Evolutionary conservation across 2,888 invertebrate species (phyloP), one percentile per base, ranked within the genome.

Genomic region (Torymus texanus): DNA sequence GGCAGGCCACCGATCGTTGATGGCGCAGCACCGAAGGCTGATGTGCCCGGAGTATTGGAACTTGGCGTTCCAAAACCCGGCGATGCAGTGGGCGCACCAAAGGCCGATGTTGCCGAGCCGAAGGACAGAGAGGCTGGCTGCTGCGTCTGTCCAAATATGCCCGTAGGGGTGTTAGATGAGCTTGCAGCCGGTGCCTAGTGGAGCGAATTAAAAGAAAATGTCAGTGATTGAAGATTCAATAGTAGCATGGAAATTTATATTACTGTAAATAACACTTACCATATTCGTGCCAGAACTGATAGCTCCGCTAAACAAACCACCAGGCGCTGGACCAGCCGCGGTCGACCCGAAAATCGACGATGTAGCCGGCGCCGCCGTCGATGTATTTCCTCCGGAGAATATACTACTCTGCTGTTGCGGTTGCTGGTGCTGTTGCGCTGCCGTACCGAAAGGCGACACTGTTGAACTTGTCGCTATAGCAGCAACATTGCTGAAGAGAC

Each of bases 101-200:
- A 82, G 13, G 70, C 51, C 14, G 81, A 56, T 13, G 29, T 81
- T 0, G 68, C 21, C 4, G 75, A 51, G 14, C 78, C 75, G 21
- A 83, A 82, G 0, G 80, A 16, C 51, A 78, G 55, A 0, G 79
- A 13, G 2, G 80, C 8, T 1, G 80, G 63, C 8, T 82, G 13
- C 55, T 84, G 85, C 0, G 82, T n/a, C 61, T 85, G 84, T 11
- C 82, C 84, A 50, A 82, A 82, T 8, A 82, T 77, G 16, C 53
- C 75, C 2, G 71, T 29, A 1, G 41, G 41, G 41, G 41, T 41
- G 41, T 41, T 41, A 41, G 41, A 41, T 8, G 41, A 41, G n/a
- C 18, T 77, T 0, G 75, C 76, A 13, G 75, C 12, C 12, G 73
- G n/a, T 62, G 12, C 13, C 78, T 41, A 41, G 5, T 8, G 41